Conservation (phyloP, 2,113 vertebrate species). For the Numida meleagris region DNA sequence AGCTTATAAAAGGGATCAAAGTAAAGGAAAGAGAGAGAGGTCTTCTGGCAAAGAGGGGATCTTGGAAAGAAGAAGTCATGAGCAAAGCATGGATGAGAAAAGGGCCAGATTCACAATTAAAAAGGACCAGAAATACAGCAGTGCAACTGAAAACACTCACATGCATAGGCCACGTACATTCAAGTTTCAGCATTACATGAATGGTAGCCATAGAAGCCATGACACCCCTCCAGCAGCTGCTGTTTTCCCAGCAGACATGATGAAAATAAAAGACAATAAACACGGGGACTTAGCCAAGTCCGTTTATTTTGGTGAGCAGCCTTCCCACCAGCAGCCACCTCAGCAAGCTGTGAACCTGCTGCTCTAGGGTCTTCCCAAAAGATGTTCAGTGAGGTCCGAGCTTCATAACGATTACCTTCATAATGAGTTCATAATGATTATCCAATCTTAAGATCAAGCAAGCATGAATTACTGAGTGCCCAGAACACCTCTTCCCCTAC, state of each 20-base stretch:
- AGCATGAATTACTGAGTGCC: background rate
- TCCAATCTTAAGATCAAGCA: background rate
- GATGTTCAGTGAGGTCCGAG: background rate
- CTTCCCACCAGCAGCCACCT: background rate
- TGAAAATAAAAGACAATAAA: background rate
- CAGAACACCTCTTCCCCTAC: background rate
- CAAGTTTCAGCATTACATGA: background rate
- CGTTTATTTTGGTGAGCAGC: background rate
- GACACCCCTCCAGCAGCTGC: slow-evolving; percentile 12
- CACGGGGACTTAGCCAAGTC: background rate
- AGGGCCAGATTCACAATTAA: background rate
- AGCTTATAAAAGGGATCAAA: background rate
- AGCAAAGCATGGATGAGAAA: background rate
- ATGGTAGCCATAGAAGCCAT: background rate
- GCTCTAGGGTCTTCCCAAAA: background rate
- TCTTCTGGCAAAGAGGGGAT: background rate
- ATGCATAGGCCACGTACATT: background rate
- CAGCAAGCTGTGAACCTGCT: background rate
- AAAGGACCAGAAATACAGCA: background rate
- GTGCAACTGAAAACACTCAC: background rate
- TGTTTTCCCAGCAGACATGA: background rate
- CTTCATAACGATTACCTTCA: background rate
- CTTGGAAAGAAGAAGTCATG: background rate
- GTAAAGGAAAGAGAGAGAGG: background rate
- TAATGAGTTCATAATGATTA: background rate